A percentile compares a stretch with the other conserved stretches of the same genome.
phyloP scores from a whole-genome alignment of 1,140 invertebrate species.

The Tetramorium simillimum region DNA sequence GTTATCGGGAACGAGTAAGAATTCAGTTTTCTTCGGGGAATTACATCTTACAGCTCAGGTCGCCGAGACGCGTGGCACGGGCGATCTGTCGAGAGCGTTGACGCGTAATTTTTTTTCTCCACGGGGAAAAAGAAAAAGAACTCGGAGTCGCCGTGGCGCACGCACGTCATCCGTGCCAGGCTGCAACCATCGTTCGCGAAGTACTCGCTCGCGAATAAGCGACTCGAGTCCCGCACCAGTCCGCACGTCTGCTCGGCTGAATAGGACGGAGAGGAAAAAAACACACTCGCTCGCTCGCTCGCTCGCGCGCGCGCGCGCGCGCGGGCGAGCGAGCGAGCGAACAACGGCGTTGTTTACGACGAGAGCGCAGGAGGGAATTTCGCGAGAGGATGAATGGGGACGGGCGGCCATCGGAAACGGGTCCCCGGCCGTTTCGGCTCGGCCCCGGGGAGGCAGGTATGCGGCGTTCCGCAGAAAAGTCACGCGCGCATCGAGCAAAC shows the following conservation, averaged over 20 bases:
- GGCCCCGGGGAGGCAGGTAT: constrained; percentile 5
- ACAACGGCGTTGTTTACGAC: constrained; percentile 35
- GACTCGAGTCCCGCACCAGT: not conserved
- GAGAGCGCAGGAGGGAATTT: constrained; percentile 15
- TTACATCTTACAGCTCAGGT: too few species aligned
- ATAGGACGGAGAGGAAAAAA: not conserved
- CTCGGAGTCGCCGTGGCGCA: too few species aligned
- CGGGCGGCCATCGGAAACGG: constrained; percentile 30
- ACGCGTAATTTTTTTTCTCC: too few species aligned
- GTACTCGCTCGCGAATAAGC: not conserved
- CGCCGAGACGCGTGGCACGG: too few species aligned
- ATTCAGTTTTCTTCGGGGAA: too few species aligned
- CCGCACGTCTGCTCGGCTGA: not conserved
- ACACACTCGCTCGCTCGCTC: not conserved
- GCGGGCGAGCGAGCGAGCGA: not conserved
- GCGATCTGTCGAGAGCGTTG: too few species aligned
- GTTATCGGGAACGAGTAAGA: too few species aligned
- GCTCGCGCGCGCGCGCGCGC: too few species aligned
- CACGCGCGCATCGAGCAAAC: not conserved
- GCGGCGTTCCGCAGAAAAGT: not conserved
- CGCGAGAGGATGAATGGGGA: constrained; percentile 43
- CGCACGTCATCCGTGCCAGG: too few species aligned
- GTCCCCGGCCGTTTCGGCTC: not conserved
- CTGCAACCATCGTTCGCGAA: not conserved
- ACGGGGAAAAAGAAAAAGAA: too few species aligned